Evolutionary conservation across 2,888 invertebrate genomes (phyloP), one percentile per base, ranked within the genome.

Genomic region (Himalopsyche japonica): DNA sequence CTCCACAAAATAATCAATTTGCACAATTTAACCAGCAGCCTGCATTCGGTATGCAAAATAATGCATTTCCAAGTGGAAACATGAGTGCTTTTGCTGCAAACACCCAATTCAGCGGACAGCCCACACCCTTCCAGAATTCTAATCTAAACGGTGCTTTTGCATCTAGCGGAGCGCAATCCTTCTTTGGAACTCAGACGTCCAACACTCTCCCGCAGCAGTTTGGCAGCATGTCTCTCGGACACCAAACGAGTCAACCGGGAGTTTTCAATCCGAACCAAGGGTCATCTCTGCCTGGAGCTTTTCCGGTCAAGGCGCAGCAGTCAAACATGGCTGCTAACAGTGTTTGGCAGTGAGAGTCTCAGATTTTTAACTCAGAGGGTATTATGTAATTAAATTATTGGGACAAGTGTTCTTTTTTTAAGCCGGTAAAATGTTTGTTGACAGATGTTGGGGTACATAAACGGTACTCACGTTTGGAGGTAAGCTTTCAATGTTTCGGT

Each of bases 281-380:
- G 47, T 84, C 84, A 43, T 79, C 64, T 15, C n/a, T 83, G 34
- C 47, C 76, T 12, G 79, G 79, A n/a, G 81, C 49, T 12, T 86
- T 84, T 79, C 85, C 84, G 0, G 80, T 78, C 48, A 83, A 77
- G 24, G 43, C 84, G 24, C 82, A 83, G 47, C 84, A 84, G 82
- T 47, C 84, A 3, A 87, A 84, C 81, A 81, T 86, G 81, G 83
- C 86, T n/a, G 79, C 85, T 43, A 86, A 86, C 79, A 84, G 86
- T 30, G 86, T 84, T 8, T 86, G 86, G 86, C 86, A 85, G 47
- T 86, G 85, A 86, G 70, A 79, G 12, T 7, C n/a, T 6, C 24
- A n/a, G 15, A 32, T 18, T 6, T 24, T 24, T 37, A 82, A 49
- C 34, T 34, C 15, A 34, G 57, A 78, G 82, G 78, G 78, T 82